phyloP scores from a whole-genome alignment of 1,140 invertebrate species.

The Pantala flavescens region DNA sequence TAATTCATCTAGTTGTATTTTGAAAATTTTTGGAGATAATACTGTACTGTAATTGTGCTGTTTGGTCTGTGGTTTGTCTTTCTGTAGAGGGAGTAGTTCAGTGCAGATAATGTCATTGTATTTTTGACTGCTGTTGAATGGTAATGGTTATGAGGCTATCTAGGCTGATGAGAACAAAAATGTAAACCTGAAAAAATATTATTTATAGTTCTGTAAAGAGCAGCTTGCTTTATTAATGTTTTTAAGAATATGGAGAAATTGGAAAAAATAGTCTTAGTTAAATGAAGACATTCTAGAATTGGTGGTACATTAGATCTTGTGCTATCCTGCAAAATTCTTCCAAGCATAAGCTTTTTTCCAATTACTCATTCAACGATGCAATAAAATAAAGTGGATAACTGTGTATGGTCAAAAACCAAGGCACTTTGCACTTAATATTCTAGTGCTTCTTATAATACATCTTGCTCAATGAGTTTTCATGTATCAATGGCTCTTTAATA shows the following conservation, averaged over 20 bases:
- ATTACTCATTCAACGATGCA: background rate
- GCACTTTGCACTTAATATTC: constrained; percentile 2
- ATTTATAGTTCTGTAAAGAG: background rate
- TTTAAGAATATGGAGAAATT: background rate
- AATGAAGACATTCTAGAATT: background rate
- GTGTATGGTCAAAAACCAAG: background rate
- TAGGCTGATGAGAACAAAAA: background rate
- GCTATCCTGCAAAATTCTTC: background rate
- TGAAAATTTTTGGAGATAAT: background rate
- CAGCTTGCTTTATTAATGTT: background rate
- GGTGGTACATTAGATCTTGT: background rate
- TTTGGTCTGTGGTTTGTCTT: background rate
- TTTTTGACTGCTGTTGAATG: constrained; percentile 7
- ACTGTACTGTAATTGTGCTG: background rate
- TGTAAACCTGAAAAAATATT: background rate
- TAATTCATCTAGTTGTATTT: background rate
- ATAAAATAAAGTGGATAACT: background rate
- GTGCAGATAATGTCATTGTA: background rate
- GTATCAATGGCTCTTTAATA: background rate
- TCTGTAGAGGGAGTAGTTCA: background rate
- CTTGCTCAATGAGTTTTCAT: constrained; percentile 7
- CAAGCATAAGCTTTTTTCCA: background rate
- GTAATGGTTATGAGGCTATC: background rate
- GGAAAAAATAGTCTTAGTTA: background rate
- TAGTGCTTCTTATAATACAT: background rate